Evolutionary conservation across 2,888 invertebrate species (phyloP), one percentile per base, ranked within the genome.

Genomic region (Drosophila paramelanica): DNA sequence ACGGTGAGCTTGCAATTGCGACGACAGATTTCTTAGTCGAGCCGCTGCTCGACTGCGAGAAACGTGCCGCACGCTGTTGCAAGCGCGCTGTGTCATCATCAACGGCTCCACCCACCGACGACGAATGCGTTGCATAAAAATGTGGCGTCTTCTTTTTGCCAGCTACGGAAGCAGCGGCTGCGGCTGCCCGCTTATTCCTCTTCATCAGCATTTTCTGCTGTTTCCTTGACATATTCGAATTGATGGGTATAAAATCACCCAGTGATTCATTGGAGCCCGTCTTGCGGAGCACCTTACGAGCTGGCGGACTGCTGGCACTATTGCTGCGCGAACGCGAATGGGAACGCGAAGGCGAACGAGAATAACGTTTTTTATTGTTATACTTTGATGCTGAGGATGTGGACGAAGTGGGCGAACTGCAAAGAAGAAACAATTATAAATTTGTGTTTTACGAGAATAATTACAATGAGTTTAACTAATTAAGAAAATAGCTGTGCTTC

Each of bases 31-130:
- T 90, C 72, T 91, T 89, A 49, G 76, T 57, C 51, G 74, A 81
- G 64, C 80, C 73, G 49, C 77, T 75, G 60, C 80, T 67, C 85
- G 82, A 74, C 76, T 86, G 89, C 38, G 91, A 91, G 93, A 98
- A 98, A 86, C 98, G 94, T 67, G 97, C 98, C 52, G 98, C 98
- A 82, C 98, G 94, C 91, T 97, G 97, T 91, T 96, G 96, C 80
- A 98, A 93, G 85, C 96, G 94, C 89, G 96, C 96, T 77, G 95
- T 94, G 93, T 96, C 96, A 81, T 95, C 96, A 90, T 95, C 95
- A 79, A 95, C 93, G 90, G 94, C 94, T 80, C 95, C 93, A 74
- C 93, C 94, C 91, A 94, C 93, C 92, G 96, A 95, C 70, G 94
- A 94, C 65, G 95, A 94, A 27, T 82, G 82, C 36, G 77, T 55